phyloP scores from a whole-genome alignment of 2,797 vertebrate species.

The Enteromius fasciolatus region DNA sequence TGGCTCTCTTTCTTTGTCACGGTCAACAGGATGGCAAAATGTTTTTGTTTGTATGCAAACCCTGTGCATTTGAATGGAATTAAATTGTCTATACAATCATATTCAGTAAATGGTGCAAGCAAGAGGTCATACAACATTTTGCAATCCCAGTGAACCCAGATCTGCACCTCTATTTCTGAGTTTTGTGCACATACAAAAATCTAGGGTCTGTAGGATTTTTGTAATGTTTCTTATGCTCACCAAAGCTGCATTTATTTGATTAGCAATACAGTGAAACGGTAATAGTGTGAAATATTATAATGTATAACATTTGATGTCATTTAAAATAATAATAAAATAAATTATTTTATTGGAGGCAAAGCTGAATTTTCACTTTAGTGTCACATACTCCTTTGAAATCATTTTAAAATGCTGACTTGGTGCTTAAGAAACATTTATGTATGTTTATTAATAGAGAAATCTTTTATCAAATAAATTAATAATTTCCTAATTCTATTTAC shows the following conservation, averaged over 20 bases:
- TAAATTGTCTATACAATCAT: not conserved
- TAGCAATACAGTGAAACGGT: not conserved
- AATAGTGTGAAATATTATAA: not conserved
- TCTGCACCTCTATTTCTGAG: not conserved
- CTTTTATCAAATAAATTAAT: not conserved
- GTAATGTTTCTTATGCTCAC: not conserved
- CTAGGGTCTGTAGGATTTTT: not conserved
- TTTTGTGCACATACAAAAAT: not conserved
- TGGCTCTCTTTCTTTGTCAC: not conserved
- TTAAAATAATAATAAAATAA: not conserved
- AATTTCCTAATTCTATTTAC: not conserved
- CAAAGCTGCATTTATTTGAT: not conserved
- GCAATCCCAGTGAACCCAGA: not conserved
- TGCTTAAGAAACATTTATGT: not conserved
- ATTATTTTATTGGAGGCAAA: not conserved
- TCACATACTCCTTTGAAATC: not conserved
- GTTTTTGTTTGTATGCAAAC: constrained; percentile 4
- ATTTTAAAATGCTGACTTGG: not conserved
- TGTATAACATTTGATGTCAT: not conserved
- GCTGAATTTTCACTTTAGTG: not conserved
- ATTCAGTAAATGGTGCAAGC: no score
- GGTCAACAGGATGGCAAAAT: constrained; percentile 11
- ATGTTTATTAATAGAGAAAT: not conserved
- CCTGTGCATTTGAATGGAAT: not conserved
- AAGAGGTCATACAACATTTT: no score